Conservation (phyloP, 2,888 invertebrate species). For the Ametastegia equiseti region DNA sequence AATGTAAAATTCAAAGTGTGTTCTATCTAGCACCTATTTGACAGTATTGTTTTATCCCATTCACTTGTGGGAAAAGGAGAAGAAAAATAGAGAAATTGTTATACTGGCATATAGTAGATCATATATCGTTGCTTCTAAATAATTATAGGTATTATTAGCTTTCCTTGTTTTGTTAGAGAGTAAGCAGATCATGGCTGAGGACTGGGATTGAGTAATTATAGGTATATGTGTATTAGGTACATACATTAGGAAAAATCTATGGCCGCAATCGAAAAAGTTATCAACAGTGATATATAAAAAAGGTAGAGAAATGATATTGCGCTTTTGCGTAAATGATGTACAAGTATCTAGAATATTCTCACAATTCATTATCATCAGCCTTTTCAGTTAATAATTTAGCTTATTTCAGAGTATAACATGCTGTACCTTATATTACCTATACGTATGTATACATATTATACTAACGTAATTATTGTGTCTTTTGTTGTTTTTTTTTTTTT, state of each 20-base stretch:
- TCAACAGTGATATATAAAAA: conserved; percentile 35
- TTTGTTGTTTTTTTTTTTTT: background rate
- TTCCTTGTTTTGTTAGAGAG: background rate
- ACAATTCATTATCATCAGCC: conserved; percentile 1
- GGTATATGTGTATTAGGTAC: too few species aligned
- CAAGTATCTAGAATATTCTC: background rate
- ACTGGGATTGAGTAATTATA: background rate
- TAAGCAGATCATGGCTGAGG: conserved; percentile 17
- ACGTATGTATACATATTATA: too few species aligned
- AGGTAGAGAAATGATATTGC: background rate
- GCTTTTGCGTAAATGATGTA: conserved; percentile 1
- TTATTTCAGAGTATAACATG: conserved; percentile 8
- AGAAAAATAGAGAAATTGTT: background rate
- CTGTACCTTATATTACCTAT: too few species aligned
- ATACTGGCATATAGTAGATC: background rate
- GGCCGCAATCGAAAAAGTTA: conserved; percentile 14
- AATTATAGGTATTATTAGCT: too few species aligned
- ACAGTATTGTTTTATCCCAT: background rate
- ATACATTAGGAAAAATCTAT: background rate
- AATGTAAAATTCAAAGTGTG: conserved; percentile 6
- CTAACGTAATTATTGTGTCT: too few species aligned
- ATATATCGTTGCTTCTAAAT: background rate
- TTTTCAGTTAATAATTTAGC: conserved; percentile 24
- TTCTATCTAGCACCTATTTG: conserved; percentile 21
- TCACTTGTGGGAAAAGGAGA: too few species aligned